Conservation (phyloP, 2,888 invertebrate species). For the Ochropacha duplaris region DNA sequence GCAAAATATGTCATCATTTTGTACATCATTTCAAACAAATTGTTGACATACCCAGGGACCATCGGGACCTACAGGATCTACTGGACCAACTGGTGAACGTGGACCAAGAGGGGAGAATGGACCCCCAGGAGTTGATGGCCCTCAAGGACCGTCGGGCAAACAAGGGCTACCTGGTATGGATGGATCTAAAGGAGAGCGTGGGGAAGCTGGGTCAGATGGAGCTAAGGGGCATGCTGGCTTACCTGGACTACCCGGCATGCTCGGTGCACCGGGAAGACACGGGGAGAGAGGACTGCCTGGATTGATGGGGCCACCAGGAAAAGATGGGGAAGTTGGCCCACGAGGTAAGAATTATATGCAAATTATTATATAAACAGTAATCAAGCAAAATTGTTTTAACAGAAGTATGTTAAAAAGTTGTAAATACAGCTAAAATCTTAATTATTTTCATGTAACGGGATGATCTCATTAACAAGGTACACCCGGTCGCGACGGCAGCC, state of each 20-base stretch:
- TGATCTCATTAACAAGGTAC: conserved; percentile 55
- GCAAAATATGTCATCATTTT: too few species aligned
- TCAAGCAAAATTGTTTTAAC: too few species aligned
- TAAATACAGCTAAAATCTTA: too few species aligned
- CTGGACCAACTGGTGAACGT: conserved; percentile 87
- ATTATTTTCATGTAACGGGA: too few species aligned
- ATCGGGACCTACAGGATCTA: conserved; percentile 84
- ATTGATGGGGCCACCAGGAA: conserved; percentile 86
- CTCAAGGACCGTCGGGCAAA: conserved; percentile 90
- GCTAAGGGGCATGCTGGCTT: conserved; percentile 92
- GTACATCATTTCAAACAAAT: neutral
- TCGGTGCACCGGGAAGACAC: conserved; percentile 85
- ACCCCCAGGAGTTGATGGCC: conserved; percentile 89
- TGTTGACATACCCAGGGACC: conserved; percentile 80
- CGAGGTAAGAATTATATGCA: conserved; percentile 80
- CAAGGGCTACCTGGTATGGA: conserved; percentile 89
- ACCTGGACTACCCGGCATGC: conserved; percentile 90
- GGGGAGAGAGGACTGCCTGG: conserved; percentile 88
- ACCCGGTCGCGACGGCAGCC: conserved; percentile 78
- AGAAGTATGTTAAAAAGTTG: too few species aligned
- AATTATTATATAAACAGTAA: neutral
- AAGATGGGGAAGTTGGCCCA: conserved; percentile 88
- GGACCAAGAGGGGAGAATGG: conserved; percentile 89
- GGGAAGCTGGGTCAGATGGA: conserved; percentile 87
- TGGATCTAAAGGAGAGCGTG: conserved; percentile 85